A percentile compares a stretch with the other conserved stretches of the same genome.
phyloP scores from a whole-genome alignment of 2,797 vertebrate species.

The Austrolebias charrua region DNA sequence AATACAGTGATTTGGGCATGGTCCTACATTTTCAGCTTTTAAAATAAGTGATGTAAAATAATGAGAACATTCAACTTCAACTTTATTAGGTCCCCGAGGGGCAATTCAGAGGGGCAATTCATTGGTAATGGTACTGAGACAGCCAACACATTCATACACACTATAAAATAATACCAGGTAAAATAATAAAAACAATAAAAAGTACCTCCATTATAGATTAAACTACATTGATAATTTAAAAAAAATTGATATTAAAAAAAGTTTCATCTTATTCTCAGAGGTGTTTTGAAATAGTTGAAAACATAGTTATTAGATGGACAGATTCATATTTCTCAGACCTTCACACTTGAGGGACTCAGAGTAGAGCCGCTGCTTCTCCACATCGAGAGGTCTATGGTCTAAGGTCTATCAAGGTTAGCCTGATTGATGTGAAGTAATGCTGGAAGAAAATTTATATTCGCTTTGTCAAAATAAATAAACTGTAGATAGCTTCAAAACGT shows the following conservation, averaged over 20 bases:
- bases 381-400: too few species aligned
- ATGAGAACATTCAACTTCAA: too few species aligned
- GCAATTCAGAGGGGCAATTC: too few species aligned
- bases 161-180: too few species aligned
- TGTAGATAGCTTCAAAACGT: neutral
- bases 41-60: conserved; percentile 29
- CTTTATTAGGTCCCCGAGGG: too few species aligned
- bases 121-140: too few species aligned
- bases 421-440: conserved; percentile 36
- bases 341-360: conserved; percentile 15
- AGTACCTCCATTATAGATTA: too few species aligned
- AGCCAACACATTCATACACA: too few species aligned
- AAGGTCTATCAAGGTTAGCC: conserved; percentile 20
- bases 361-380: too few species aligned
- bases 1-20: conserved; percentile 28
- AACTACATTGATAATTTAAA: too few species aligned
- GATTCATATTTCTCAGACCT: conserved; percentile 24
- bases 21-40: conserved; percentile 14
- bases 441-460: conserved; percentile 15
- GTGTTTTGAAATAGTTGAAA: conserved; percentile 28
- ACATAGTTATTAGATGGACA: conserved; percentile 34
- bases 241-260: conserved; percentile 45
- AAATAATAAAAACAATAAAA: too few species aligned
- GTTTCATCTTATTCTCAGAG: conserved; percentile 39
- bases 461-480: conserved; percentile 32